Evolutionary conservation across 2,888 invertebrate genomes (phyloP), one percentile per base, ranked within the genome.

Genomic region (Macrophya alboannulata): DNA sequence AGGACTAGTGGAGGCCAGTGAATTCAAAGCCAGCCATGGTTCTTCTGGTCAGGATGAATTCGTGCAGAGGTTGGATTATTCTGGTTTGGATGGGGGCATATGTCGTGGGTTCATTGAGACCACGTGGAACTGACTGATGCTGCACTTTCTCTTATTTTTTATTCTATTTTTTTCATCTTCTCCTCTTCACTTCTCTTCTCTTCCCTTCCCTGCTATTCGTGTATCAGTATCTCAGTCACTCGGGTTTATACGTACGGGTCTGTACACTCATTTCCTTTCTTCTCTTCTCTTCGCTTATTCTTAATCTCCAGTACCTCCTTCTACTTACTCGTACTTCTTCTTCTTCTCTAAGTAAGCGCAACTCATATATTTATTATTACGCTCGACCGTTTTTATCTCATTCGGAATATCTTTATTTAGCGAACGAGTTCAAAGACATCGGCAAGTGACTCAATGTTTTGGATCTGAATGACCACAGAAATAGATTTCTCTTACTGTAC

Each of bases 401-500:
- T 83, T 83, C 40, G 55, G 55, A 51, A 83, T 89, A 89, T 91
- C 91, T 92, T 91, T 91, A 91, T 92, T 91, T 92, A 91, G 90
- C 91, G 87, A 89, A 89, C 89, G 91, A 91, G 92, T 92, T 92
- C 92, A 92, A 92, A 92, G 92, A 92, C 91, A 92, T 89, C 89
- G 88, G 84, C 86, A 89, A 85, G 90, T 91, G 92, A 91, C 91
- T 90, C 91, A 91, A 91, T 92, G 92, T 92, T 92, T 91, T 92
- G 89, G 89, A 92, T 91, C 91, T 90, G 91, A 92, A 92, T 91
- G 91, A 90, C 88, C 91, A 89, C 91, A 88, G 90, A 92, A 92
- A 92, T 91, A 91, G 91, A 90, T 89, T 87, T 89, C 83, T 68
- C 83, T 40, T 4, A 43, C 48, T 81, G 31, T 81, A 40, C 43